Evolutionary conservation across 35 echinoderm and acorn worm species (phyloP).

Genomic region (Chiridota heheva): DNA sequence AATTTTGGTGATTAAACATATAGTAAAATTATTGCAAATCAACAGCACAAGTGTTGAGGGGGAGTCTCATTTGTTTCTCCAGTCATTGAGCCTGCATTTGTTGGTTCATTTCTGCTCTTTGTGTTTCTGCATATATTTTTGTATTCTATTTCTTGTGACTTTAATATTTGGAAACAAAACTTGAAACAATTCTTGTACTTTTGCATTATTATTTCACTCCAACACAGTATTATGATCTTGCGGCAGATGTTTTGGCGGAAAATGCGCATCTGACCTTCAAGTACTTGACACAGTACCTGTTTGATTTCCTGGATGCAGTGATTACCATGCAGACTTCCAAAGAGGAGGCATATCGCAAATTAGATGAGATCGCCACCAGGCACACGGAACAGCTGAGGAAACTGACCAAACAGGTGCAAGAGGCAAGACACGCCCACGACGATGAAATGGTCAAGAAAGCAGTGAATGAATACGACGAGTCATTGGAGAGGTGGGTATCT

Average conservation of each 20-base stretch:
- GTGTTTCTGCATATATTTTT: background rate
- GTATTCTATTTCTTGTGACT: no score
- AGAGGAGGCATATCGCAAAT: slow-evolving; percentile 92
- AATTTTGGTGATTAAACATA: no score
- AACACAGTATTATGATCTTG: slow-evolving; percentile 91
- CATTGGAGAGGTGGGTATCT: slow-evolving; percentile 75
- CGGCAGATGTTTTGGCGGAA: slow-evolving; percentile 95
- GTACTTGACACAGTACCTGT: slow-evolving; percentile 86
- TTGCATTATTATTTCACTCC: no score
- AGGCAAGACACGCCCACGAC: slow-evolving; percentile 75
- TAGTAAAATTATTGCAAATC: no score
- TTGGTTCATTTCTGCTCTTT: no score
- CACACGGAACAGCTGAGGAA: slow-evolving; percentile 95
- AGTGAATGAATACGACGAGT: slow-evolving; percentile 97
- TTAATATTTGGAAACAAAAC: no score
- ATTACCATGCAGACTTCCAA: slow-evolving; percentile 94
- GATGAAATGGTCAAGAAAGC: slow-evolving; percentile 92
- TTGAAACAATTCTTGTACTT: no score
- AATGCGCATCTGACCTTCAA: slow-evolving; percentile 99
- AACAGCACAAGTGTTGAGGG: no score
- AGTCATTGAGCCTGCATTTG: no score
- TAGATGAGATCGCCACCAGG: slow-evolving; percentile 91
- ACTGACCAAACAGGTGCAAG: slow-evolving; percentile 96
- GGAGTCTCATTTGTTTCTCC: no score
- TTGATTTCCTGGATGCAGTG: slow-evolving; percentile 94